A percentile compares a stretch with the other conserved stretches of the same genome.
phyloP scores from a whole-genome alignment of 1,140 invertebrate species.

The Asobara japonica region DNA sequence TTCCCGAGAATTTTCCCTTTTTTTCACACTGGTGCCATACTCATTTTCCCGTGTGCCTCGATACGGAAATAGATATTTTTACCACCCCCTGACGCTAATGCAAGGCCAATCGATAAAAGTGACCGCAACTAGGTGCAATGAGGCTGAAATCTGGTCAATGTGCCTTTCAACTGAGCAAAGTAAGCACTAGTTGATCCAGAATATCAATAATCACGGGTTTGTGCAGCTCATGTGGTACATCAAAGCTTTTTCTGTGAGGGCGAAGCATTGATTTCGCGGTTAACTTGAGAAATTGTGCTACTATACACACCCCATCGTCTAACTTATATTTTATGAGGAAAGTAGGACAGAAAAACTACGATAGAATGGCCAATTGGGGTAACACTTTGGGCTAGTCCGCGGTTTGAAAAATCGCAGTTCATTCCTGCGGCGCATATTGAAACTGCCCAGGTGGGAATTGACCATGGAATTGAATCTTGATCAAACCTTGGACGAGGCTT shows the following conservation, averaged over 20 bases:
- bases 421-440: too few relatives aligned
- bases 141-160: neutral
- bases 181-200: neutral
- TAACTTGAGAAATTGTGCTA: neutral
- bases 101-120: slow-evolving; percentile 50
- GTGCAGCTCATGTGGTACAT: neutral
- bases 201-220: slow-evolving; percentile 7
- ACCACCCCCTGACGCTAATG: slow-evolving; percentile 38
- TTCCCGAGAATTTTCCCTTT: neutral
- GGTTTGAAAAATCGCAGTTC: too few relatives aligned
- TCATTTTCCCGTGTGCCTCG: slow-evolving; percentile 21
- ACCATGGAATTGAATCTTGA: too few relatives aligned
- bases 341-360: too few relatives aligned
- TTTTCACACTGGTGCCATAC: neutral
- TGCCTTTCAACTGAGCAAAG: neutral
- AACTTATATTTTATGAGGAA: neutral
- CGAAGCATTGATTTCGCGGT: neutral
- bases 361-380: too few relatives aligned
- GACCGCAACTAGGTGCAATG: slow-evolving; percentile 15
- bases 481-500: too few relatives aligned
- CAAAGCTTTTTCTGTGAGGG: neutral
- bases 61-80: slow-evolving; percentile 60
- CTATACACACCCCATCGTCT: neutral
- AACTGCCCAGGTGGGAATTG: too few relatives aligned
- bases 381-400: too few relatives aligned